A percentile compares a stretch with the other conserved stretches of the same genome.
phyloP scores from a whole-genome alignment of 2,113 vertebrate genomes.

The Epinephelus cyanopodus region DNA sequence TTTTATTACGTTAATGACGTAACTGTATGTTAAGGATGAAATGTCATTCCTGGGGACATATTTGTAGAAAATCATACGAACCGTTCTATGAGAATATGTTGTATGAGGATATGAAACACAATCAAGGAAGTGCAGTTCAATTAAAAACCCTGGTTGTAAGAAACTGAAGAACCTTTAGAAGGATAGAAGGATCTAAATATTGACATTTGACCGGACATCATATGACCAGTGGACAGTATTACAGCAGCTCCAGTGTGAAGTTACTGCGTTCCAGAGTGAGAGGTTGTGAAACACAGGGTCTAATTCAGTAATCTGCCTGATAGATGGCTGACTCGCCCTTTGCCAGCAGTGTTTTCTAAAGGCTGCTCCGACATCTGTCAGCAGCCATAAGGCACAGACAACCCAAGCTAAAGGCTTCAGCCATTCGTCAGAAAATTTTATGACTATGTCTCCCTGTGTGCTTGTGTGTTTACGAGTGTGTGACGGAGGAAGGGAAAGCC shows the following conservation, averaged over 20 bases:
- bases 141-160: not conserved
- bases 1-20: no score
- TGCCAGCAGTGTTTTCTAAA: constrained; percentile 59
- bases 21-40: no score
- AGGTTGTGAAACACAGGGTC: constrained; percentile 51
- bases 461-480: constrained; percentile 49
- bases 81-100: no score
- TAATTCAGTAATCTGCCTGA: constrained; percentile 63
- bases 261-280: constrained; percentile 30
- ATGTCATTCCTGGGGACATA: no score
- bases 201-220: not conserved
- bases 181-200: not conserved
- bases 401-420: constrained; percentile 33
- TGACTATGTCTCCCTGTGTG: constrained; percentile 42
- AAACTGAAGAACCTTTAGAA: no score
- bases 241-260: constrained; percentile 11
- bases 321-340: constrained; percentile 45
- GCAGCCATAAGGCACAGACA: constrained; percentile 57
- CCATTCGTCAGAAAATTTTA: constrained; percentile 68
- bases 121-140: not conserved
- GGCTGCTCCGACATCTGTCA: constrained; percentile 64
- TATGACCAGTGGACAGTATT: constrained; percentile 2
- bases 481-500: constrained; percentile 29
- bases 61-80: no score
- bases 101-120: not conserved